Evolutionary conservation across 2,888 invertebrate species (phyloP).

Genomic region (Hypomecis atomaria): DNA sequence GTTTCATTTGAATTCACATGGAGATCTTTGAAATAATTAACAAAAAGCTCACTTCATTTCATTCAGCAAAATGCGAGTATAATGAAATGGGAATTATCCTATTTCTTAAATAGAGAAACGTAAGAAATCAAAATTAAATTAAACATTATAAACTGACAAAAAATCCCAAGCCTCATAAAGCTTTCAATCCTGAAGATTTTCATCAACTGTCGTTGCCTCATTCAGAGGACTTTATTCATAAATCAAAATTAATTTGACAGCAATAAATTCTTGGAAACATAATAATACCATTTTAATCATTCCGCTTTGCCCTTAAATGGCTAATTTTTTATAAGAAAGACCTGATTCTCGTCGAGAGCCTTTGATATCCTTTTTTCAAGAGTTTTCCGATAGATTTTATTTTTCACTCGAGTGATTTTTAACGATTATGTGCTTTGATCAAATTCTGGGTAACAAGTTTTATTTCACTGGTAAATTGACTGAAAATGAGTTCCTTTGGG

Average conservation of each 20-base stretch:
- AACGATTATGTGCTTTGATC: slow-evolving; percentile 36
- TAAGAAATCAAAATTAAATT: too few relatives aligned
- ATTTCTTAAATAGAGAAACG: too few relatives aligned
- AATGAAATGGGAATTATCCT: too few relatives aligned
- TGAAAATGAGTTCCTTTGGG: slow-evolving; percentile 11
- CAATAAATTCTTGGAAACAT: slow-evolving; percentile 24
- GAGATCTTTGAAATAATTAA: too few relatives aligned
- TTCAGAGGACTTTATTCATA: slow-evolving; percentile 13
- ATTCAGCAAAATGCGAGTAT: too few relatives aligned
- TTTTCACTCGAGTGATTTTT: slow-evolving; percentile 33
- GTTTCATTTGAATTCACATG: too few relatives aligned
- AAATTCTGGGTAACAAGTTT: slow-evolving; percentile 17
- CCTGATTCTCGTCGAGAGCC: slow-evolving; percentile 15
- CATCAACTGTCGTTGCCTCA: slow-evolving; percentile 8
- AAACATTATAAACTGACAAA: background rate
- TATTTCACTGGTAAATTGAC: slow-evolving; percentile 25
- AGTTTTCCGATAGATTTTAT: slow-evolving; percentile 36
- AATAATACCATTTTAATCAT: slow-evolving; percentile 24
- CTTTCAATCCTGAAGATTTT: background rate
- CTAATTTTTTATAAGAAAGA: slow-evolving; percentile 22
- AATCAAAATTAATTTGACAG: slow-evolving; percentile 29
- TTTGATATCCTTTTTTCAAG: slow-evolving; percentile 37
- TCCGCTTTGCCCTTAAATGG: slow-evolving; percentile 13
- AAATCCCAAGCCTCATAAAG: background rate
- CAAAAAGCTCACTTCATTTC: too few relatives aligned